A percentile compares a stretch with the other conserved stretches of the same genome.
Conservation (phyloP, 2,797 vertebrate species). For the Eurystomus glaucurus region DNA sequence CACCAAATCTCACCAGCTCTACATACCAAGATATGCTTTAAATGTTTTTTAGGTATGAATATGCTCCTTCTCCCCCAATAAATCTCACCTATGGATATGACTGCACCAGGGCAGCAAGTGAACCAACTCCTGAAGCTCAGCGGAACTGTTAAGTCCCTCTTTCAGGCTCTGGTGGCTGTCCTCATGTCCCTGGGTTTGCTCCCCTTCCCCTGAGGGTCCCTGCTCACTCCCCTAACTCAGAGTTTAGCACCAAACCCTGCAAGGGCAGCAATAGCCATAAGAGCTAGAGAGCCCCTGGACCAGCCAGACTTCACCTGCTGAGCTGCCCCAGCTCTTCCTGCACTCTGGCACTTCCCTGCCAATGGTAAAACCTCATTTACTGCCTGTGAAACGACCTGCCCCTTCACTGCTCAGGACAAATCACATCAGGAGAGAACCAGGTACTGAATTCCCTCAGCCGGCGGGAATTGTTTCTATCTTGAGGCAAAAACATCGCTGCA, state of each 20-base stretch:
- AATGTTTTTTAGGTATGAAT: neutral
- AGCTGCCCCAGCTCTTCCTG: neutral
- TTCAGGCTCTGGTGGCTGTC: fast-evolving
- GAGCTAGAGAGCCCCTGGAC: neutral
- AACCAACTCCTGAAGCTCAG: neutral
- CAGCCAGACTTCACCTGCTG: neutral
- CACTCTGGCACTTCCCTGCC: neutral
- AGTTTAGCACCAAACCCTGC: neutral
- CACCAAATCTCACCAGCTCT: neutral
- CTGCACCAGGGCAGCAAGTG: neutral
- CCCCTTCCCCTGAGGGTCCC: neutral
- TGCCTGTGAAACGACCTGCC: neutral
- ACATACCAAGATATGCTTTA: neutral
- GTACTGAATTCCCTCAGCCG: neutral
- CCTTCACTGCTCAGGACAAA: neutral
- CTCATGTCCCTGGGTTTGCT: fast-evolving
- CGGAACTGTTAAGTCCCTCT: neutral
- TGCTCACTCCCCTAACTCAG: neutral
- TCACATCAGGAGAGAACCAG: neutral
- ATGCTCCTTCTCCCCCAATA: neutral
- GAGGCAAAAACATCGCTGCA: neutral
- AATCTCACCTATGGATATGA: neutral
- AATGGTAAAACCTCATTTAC: neutral
- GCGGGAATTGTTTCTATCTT: neutral
- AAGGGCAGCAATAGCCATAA: neutral